Evolutionary conservation across 1,140 invertebrate genomes (phyloP), one percentile per base, ranked within the genome.

Genomic region (Apocrypta bakeri): DNA sequence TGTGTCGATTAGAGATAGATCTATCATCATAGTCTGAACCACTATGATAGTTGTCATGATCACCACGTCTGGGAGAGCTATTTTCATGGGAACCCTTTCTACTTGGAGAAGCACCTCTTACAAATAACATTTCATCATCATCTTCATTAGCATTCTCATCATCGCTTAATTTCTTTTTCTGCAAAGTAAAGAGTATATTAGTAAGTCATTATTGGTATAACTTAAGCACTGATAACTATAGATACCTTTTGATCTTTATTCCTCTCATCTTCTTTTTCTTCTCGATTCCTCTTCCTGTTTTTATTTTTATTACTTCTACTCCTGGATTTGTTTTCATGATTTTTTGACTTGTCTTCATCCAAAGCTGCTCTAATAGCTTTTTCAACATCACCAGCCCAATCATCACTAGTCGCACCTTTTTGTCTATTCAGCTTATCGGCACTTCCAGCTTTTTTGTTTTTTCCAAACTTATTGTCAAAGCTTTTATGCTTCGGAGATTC

Each of bases 51-150:
- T 86, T 92, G 75, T 93, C 91, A 64, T 89, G 89, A 56, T 92
- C 91, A 29, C 86, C 88, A 33, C 87, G 86, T 56, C 88, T 88
- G 3, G 88, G 85, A n/a, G 90, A 86, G 79, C 56, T 88, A 37
- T 88, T 90, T 73, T 91, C 90, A 48, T 88, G 88, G 0, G 86
- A 82, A 24, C 88, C 88, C 83, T 90, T 91, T 24, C 88, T 89
- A 8, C 90, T 83, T 12, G 93, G 93, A n/a, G 93, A 93, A 42
- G 95, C 96, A 72, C 96, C 96, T 63, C 96, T 92, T 8, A 96
- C 93, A 89, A 95, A 96, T 86, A 97, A 91, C 94, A 96, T 95
- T 88, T 96, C 96, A 85, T 94, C 95, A 86, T 97, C 96, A 88
- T 96, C 95, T 73, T 95, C 93, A 84, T 95, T 94, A 74, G 93